Evolutionary conservation across 37 sponge, comb jelly and placozoan species (phyloP), one percentile per base, ranked within the genome.

Genomic region (Agelas oroides): DNA sequence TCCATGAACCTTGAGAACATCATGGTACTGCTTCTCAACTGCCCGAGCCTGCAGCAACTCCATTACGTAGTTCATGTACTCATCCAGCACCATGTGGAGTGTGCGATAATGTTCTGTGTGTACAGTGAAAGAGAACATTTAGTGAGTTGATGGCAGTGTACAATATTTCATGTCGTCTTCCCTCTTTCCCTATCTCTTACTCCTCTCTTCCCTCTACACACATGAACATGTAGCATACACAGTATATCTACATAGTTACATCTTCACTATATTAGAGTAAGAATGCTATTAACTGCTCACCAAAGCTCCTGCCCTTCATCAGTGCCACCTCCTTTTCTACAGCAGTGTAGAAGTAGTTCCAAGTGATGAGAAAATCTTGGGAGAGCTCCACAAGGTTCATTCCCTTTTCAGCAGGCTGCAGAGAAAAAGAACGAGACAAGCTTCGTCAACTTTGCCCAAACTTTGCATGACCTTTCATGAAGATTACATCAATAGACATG

Each of bases 31-130:
- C 20, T 75, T 34, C 78, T 95, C 93, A 35, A 85, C 85, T 23
- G 58, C 76, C 34, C 73, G 84, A 24, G 34, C 31, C 53, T 85
- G 90, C 38, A 96, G 81, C 17, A 76, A 33, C 83, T 96, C 96
- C 59, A 87, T 75, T 34, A 96, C 85, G 31, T 84, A 82, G 75
- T 38, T 59, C 17, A 96, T 39, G 70, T 96, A 96, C 76, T 93
- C 96, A 62, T 74, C 67, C 70, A 96, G 73, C 11, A 85, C 39
- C 30, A 75, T 19, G 59, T 79, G 73, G 0, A 96, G 56, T 23
- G 36, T 38, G 0, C 77, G 77, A 74, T 91, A 96, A 53, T 71
- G 66, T 33, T 92, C 96, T 90, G 70, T 1, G 23, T 46, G 46
- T 3, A 46, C 6, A 8, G 46, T 12, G 46, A 46, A 46, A 46